Evolutionary conservation across 2,797 vertebrate genomes (phyloP).

Genomic region (Graptemys geographica): DNA sequence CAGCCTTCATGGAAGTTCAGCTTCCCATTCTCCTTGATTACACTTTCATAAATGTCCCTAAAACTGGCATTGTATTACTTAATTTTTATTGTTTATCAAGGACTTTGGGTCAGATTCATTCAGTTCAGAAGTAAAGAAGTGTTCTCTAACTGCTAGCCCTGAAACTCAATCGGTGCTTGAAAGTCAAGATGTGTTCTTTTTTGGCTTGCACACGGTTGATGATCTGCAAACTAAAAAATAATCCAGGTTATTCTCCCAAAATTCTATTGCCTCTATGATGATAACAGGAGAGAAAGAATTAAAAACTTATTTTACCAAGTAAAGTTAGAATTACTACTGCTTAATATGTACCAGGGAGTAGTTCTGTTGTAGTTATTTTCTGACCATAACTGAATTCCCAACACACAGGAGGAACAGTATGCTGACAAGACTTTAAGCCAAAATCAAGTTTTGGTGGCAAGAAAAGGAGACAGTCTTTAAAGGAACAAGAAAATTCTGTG

Average conservation of each 20-base stretch:
- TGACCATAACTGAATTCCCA: background rate
- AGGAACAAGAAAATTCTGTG: background rate
- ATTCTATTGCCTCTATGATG: background rate
- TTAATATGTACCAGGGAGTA: background rate
- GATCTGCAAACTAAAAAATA: background rate
- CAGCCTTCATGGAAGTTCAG: background rate
- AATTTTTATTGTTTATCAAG: background rate
- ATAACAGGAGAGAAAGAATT: background rate
- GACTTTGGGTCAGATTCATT: background rate
- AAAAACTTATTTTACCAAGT: background rate
- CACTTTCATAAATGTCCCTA: background rate
- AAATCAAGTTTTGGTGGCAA: background rate
- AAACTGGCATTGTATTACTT: background rate
- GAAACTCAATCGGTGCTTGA: background rate
- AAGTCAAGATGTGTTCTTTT: background rate
- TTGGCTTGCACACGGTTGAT: background rate
- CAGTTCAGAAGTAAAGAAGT: background rate
- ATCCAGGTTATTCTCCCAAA: background rate
- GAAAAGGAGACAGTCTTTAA: background rate
- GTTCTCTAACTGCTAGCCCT: background rate
- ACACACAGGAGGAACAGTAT: background rate
- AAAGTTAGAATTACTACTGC: background rate
- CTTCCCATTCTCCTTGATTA: background rate
- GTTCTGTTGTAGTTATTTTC: background rate
- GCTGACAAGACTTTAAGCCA: background rate